phyloP scores from a whole-genome alignment of 2,797 vertebrate genomes.

The Enteromius trimaculatus region DNA sequence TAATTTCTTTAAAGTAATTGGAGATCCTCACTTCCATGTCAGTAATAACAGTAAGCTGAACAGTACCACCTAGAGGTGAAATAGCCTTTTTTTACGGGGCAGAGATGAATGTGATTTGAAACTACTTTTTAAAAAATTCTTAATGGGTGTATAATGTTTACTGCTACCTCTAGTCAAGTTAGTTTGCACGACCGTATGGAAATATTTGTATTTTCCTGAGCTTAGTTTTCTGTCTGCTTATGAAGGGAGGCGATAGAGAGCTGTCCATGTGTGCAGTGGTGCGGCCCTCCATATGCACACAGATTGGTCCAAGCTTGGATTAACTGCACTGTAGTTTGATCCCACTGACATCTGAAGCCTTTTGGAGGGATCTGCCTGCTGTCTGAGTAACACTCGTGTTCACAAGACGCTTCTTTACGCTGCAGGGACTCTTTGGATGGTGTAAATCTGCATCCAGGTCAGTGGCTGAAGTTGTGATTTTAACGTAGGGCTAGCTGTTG shows the following conservation, averaged over 20 bases:
- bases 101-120: no score
- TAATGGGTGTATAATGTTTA: no score
- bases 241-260: not conserved
- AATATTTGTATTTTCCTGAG: not conserved
- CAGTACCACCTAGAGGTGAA: conserved; percentile 12
- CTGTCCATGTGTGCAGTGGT: not conserved
- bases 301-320: conserved; percentile 51
- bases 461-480: not conserved
- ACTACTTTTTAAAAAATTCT: no score
- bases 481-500: not conserved
- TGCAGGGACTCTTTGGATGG: not conserved
- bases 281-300: conserved; percentile 27
- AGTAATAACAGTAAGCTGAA: not conserved
- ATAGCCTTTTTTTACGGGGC: no score
- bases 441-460: conserved; percentile 26
- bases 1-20: not conserved
- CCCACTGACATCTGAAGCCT: conserved; percentile 50
- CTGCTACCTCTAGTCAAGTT: not conserved
- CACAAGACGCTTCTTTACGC: not conserved
- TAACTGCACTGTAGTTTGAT: conserved; percentile 51
- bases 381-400: conserved; percentile 17
- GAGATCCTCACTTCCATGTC: not conserved
- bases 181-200: not conserved
- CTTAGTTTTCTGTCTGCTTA: not conserved
- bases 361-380: conserved; percentile 23